These are phyloP conservation scores for Drosophila jambulina DNA, from an alignment of 1,140 invertebrate species.

Conservation along the genomic window DNA sequence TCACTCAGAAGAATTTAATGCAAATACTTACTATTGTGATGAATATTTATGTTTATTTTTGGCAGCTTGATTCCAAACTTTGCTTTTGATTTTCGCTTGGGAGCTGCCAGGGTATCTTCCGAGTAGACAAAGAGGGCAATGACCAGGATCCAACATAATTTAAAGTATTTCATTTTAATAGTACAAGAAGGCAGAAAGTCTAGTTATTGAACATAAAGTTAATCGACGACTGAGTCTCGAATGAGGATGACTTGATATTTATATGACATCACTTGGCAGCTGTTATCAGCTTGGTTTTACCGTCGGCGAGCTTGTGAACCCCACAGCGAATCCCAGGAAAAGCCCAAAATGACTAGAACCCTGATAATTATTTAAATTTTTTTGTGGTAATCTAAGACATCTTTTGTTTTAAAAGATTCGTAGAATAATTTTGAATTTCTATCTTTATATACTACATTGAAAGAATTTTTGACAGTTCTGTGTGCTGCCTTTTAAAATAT, in stretches of 20 bases:
- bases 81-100: conserved; percentile 42
- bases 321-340: neutral
- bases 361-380: neutral
- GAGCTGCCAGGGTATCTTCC: conserved; percentile 32
- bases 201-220: neutral
- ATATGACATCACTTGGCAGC: conserved; percentile 37
- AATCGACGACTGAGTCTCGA: conserved; percentile 12
- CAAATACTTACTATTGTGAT: conserved; percentile 68
- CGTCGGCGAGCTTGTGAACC: neutral
- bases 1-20: neutral
- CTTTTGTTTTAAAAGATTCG: neutral
- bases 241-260: neutral
- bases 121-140: conserved; percentile 30
- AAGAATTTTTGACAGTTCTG: too few relatives aligned
- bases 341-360: neutral
- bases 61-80: conserved; percentile 35
- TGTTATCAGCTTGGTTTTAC: conserved; percentile 4
- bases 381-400: neutral
- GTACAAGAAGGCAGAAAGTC: too few relatives aligned
- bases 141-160: conserved; percentile 45
- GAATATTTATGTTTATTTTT: conserved; percentile 68
- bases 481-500: neutral
- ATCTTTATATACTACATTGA: too few relatives aligned
- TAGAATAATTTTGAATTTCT: neutral
- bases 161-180: conserved; percentile 63